phyloP scores from a whole-genome alignment of 2,888 invertebrate species.

The Cactoblastis cactorum region DNA sequence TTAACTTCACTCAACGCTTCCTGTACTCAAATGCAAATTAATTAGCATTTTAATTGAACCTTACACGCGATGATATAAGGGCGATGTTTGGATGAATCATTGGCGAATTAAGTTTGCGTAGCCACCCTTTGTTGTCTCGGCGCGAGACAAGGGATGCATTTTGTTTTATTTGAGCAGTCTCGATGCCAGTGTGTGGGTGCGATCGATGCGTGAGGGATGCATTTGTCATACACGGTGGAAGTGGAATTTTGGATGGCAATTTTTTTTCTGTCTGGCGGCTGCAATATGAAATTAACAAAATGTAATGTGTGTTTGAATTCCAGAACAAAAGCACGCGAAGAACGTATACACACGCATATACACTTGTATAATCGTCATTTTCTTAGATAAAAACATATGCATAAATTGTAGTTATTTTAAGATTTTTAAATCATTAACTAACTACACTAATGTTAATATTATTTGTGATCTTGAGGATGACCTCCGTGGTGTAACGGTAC shows the following conservation, averaged over 20 bases:
- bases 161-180: constrained; percentile 68
- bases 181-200: constrained; percentile 32
- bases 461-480: no score
- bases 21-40: constrained; percentile 29
- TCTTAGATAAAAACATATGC: no score
- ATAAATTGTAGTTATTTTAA: no score
- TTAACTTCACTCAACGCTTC: constrained; percentile 70
- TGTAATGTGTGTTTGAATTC: no score
- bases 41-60: constrained; percentile 22
- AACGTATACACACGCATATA: no score
- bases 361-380: no score
- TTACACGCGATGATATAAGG: constrained; percentile 24
- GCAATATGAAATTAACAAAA: no score
- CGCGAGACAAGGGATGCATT: constrained; percentile 64
- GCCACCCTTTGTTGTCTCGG: constrained; percentile 73
- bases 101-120: constrained; percentile 38
- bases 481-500: no score
- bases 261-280: no score
- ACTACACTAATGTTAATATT: no score
- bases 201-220: constrained; percentile 15
- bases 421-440: no score
- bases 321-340: no score
- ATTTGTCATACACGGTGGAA: constrained; percentile 5
- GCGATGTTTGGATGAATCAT: constrained; percentile 25
- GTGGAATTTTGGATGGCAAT: constrained; percentile 6